Percentiles rank a stretch among this genome's conserved stretches.
These are phyloP conservation scores for Eurystomus gularis DNA, from an alignment of 2,113 vertebrate species.

Conservation along the genomic window DNA sequence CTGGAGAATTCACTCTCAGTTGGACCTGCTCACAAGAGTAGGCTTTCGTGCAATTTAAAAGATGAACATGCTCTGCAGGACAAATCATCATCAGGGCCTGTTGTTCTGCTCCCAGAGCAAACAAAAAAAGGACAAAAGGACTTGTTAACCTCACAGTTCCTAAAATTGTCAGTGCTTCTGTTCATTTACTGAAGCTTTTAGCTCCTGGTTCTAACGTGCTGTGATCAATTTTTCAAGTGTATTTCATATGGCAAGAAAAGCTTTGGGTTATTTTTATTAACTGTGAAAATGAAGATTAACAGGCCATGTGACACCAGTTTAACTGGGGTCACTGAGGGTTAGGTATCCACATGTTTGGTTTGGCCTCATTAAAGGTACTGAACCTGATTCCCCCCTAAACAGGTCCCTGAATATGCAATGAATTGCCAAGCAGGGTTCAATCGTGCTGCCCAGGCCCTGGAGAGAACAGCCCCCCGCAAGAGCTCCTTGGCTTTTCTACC, in stretches of 20 bases:
- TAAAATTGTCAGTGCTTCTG: neutral
- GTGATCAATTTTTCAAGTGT: neutral
- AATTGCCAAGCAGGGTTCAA: neutral
- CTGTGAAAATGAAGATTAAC: slow-evolving; percentile 1
- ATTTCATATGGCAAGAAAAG: neutral
- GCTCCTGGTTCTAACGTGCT: neutral
- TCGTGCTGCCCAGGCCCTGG: neutral
- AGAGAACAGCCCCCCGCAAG: neutral
- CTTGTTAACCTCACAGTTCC: neutral
- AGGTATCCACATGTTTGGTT: neutral
- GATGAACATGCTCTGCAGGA: neutral
- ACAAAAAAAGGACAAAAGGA: neutral
- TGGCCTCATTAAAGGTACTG: neutral
- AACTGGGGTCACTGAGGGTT: neutral
- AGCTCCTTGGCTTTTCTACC: neutral
- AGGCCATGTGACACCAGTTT: fast-evolving
- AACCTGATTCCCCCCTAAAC: neutral
- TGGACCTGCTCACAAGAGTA: neutral
- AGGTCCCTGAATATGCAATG: neutral
- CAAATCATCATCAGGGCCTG: neutral
- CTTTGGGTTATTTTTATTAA: slow-evolving; percentile 4
- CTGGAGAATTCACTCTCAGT: neutral
- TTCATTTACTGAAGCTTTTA: neutral
- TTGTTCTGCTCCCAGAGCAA: neutral
- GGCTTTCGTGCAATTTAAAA: neutral